These are phyloP conservation scores for Trachelus tabidus DNA, from an alignment of 2,888 invertebrate genomes.

Conservation along the genomic window DNA sequence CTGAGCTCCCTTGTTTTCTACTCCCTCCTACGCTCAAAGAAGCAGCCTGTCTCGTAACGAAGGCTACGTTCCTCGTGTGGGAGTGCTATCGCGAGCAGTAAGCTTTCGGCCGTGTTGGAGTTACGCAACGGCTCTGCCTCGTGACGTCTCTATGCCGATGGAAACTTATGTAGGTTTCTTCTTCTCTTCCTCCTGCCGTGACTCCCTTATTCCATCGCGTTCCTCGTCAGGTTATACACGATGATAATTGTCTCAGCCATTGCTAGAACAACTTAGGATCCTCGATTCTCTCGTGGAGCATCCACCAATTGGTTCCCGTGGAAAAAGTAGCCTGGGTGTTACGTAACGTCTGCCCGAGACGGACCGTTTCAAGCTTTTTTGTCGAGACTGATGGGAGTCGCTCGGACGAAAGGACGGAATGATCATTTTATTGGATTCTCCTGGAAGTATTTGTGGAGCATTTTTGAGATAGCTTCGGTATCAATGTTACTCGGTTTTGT, in stretches of 20 bases:
- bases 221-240: not conserved
- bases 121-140: conserved; percentile 7
- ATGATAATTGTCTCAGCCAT: not conserved
- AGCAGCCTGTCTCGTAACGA: conserved; percentile 4
- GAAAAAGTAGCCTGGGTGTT: not conserved
- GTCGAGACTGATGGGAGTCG: not conserved
- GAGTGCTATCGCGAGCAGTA: conserved; percentile 3
- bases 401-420: not conserved
- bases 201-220: not conserved
- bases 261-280: not conserved
- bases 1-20: not conserved
- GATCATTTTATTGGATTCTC: not conserved
- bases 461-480: not conserved
- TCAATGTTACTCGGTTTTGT: not conserved
- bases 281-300: not conserved
- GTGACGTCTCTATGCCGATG: conserved; percentile 4
- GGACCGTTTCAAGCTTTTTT: not conserved
- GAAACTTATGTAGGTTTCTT: not conserved
- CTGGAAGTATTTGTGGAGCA: not conserved
- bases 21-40: not conserved
- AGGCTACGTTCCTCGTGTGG: conserved; percentile 1
- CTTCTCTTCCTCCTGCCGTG: not conserved
- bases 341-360: not conserved
- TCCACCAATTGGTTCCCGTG: not conserved
- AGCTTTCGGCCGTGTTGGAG: conserved; percentile 8